These are phyloP conservation scores for Hypomecis atomaria DNA, from an alignment of 2,888 invertebrate species.

Conservation along the genomic window DNA sequence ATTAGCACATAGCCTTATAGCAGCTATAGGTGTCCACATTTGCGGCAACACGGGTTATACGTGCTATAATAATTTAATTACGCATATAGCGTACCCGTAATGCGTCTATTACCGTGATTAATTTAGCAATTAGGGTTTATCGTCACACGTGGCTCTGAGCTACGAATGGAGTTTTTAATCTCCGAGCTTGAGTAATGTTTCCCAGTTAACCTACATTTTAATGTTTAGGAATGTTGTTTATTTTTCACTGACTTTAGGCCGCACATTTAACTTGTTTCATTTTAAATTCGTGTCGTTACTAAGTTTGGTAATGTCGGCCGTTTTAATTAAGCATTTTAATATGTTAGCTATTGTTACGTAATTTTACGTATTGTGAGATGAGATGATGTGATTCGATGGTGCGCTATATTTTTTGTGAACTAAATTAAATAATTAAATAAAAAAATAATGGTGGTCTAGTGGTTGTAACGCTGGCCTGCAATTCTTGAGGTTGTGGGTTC, in stretches of 20 bases:
- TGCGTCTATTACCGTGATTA: constrained; percentile 36
- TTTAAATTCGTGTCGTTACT: no score
- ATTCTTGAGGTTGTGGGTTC: no score
- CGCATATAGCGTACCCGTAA: constrained; percentile 37
- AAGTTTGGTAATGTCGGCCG: no score
- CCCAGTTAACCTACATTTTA: constrained; percentile 25
- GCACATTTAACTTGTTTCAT: no score
- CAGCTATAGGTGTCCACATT: background rate
- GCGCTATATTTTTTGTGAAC: no score
- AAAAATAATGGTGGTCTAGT: no score
- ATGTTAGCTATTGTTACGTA: no score
- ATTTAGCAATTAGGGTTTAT: constrained; percentile 40
- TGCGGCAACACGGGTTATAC: constrained; percentile 23
- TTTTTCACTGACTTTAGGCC: background rate
- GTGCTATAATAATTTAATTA: constrained; percentile 38
- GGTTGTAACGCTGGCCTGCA: no score
- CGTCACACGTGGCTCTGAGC: constrained; percentile 32
- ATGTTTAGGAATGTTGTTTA: constrained; percentile 3
- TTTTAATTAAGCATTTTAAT: no score
- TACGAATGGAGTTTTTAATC: constrained; percentile 40
- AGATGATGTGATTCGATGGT: no score
- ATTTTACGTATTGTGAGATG: no score
- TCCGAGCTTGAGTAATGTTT: constrained; percentile 30
- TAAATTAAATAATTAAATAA: no score
- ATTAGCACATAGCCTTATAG: background rate